Evolutionary conservation across 2,797 vertebrate species (phyloP), one percentile per base, ranked within the genome.

Genomic region (Mormyrus proboscirostris): DNA sequence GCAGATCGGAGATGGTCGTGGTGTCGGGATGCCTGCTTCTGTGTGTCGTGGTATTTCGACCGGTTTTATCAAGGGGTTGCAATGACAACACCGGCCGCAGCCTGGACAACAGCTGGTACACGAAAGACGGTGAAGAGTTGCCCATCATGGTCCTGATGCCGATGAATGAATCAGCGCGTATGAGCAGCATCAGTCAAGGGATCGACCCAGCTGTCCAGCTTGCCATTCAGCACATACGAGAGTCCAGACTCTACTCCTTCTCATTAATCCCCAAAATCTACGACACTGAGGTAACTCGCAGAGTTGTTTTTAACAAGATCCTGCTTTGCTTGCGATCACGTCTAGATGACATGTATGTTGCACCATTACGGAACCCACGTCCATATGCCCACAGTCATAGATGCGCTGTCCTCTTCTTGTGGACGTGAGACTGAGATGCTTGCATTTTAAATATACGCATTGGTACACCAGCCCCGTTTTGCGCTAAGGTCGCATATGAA

Each of bases 111-210:
- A 94, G 94, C 94, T 96, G 96, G 95, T 96, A 95, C 93, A 19
- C 92, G 90, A 93, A 93, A 92, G 95, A 96, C 92, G 94, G 94
- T 10, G 95, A 96, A 90, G 93, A 96, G 91, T 93, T 97, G 94
- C 96, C 96, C 91, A 97, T 97, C 90, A 97, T 97, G 96, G 96
- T 97, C 57, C 95, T 97, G 86, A 97, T 97, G 96, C 96, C 96
- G 89, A 96, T 97, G 96, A 97, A 97, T 93, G 96, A 96, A 93
- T 96, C 96, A 89, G 96, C 96, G 90, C 92, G 95, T 90, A 96
- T 97, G 96, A 97, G 96, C 95, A 90, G 95, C 94, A 97, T 97
- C 94, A 96, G 96, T 91, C 96, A 96, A 91, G 96, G 96, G 57
- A 97, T 96, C 94, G 95, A 96, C 53, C 96, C 96, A 38, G 96